These are phyloP conservation scores for Patagioenas fasciata DNA, from an alignment of 2,113 vertebrate genomes.

Conservation along the genomic window DNA sequence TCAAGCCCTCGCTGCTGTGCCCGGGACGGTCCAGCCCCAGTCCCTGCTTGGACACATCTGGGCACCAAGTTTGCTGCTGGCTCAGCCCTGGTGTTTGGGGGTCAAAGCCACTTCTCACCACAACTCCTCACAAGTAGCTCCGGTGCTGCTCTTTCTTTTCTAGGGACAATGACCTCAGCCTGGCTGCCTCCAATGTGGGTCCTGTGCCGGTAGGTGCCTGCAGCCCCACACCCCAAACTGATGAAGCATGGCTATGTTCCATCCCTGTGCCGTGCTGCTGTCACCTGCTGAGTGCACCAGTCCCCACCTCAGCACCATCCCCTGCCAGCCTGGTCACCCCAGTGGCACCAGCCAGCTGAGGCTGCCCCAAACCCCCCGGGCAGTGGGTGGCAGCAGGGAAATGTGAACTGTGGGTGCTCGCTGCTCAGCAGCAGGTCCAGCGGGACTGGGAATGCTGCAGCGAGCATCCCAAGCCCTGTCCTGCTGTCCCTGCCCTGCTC, in stretches of 20 bases:
- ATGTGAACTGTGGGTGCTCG: background rate
- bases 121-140: background rate
- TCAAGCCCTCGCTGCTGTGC: background rate
- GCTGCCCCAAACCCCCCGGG: fast-evolving
- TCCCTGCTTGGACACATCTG: background rate
- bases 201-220: constrained; percentile 20
- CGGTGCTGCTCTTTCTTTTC: background rate
- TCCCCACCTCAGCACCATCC: fast-evolving
- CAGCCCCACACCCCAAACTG: fast-evolving
- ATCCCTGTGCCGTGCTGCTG: background rate
- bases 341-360: background rate
- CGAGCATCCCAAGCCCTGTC: background rate
- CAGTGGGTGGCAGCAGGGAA: fast-evolving
- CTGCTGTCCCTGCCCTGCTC: background rate
- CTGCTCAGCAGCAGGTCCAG: too few species aligned
- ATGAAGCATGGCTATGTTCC: fast-evolving
- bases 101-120: too few species aligned
- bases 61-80: background rate
- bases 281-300: background rate
- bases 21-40: fast-evolving
- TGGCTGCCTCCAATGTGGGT: constrained; percentile 42
- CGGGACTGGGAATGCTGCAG: background rate
- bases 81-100: fast-evolving
- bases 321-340: background rate
- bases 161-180: constrained; percentile 23